Conservation (phyloP, 2,888 invertebrate species). For the Xylota sylvarum region DNA sequence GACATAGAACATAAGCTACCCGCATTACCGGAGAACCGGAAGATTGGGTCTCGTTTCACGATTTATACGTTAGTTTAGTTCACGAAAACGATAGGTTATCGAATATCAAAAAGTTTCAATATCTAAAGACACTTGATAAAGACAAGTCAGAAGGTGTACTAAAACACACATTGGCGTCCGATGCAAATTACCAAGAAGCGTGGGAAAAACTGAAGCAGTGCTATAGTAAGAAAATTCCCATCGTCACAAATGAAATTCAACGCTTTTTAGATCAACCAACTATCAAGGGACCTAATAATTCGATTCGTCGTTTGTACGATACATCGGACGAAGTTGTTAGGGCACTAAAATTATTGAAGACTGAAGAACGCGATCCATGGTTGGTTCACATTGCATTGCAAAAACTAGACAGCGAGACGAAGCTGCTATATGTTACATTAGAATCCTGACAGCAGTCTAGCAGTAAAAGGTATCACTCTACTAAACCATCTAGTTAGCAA, state of each 20-base stretch:
- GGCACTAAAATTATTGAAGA: background rate
- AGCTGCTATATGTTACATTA: constrained; percentile 13
- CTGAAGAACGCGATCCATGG: constrained; percentile 14
- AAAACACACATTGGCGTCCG: background rate
- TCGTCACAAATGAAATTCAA: background rate
- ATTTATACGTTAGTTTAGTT: constrained; percentile 5
- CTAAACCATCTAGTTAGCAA: background rate
- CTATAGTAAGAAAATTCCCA: constrained; percentile 2
- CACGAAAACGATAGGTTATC: constrained; percentile 9
- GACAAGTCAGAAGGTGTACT: background rate
- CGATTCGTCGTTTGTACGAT: constrained; percentile 13
- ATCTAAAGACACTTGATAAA: background rate
- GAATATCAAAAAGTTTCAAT: constrained; percentile 2
- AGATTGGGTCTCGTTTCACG: constrained; percentile 16
- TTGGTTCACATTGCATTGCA: constrained; percentile 17
- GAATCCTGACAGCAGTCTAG: constrained; percentile 12
- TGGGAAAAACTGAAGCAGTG: constrained; percentile 2
- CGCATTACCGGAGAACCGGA: constrained; percentile 21
- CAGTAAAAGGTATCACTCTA: background rate
- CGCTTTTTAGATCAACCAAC: constrained; percentile 5
- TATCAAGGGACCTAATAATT: too few species aligned
- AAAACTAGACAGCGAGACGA: constrained; percentile 7
- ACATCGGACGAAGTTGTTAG: constrained; percentile 11
- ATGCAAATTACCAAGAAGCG: background rate
- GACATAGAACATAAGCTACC: background rate